Base-by-base conservation (phyloP, 2,888 invertebrate genomes). In the Andrena bicolor region DNA sequence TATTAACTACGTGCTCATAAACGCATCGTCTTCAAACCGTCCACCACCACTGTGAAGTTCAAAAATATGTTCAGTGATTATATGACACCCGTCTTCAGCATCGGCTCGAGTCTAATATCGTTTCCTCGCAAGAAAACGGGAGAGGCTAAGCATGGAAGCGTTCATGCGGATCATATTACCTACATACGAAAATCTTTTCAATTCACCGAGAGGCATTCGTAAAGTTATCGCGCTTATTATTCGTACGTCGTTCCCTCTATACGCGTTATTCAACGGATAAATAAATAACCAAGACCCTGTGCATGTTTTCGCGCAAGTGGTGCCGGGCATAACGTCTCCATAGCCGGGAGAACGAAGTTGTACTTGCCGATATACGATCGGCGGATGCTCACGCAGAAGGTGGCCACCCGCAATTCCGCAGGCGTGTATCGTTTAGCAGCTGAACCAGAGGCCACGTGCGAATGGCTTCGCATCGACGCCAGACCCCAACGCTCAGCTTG, bases 301-400 rank as follows among this genome's bases (percentile, higher is more conserved):
- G 72, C 61, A 75, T 60, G 84, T 66, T 80, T 83, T 76, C 60
- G 51, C 73, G 86, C 65, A 77, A 81, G 64, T 26, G 65, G 66
- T 32, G 26, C 80, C 82, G 84, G 82, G 85, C 86, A 88, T 92
- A 92, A 93, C 93, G 92, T 93, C 93, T 93, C 92, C 92, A 92
- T 93, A 88, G 71, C 79, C 72, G 86, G 87, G 83, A 78, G 86
- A 90, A 92, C 90, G 91, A 92, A 92, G 92, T 91, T 91, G 92
- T 92, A 92, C 90, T 90, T 89, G 91, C 91, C 92, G 92, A 92
- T 92, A 91, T 92, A 92, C 91, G 92, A 93, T 92, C 92, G 91
- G 86, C 82, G 87, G 87, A 89, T 86, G 86, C 85, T 85, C 87
- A 88, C 87, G 89, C 88, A 90, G 84, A 89, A 90, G 86, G 85